phyloP scores from a whole-genome alignment of 2,113 vertebrate genomes.

The Terrapene triunguis region DNA sequence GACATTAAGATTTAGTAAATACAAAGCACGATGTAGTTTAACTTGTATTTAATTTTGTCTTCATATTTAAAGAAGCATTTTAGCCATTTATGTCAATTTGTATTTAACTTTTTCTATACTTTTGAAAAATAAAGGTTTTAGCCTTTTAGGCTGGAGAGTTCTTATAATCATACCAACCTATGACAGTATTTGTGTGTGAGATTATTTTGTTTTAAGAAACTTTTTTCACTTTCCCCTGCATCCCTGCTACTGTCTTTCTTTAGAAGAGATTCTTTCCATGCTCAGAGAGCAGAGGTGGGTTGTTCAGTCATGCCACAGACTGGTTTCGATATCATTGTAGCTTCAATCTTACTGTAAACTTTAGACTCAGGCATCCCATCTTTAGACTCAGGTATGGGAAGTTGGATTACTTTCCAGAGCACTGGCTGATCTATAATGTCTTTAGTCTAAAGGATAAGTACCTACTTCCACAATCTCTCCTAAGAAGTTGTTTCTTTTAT shows the following conservation, averaged over 20 bases:
- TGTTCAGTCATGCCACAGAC: not conserved
- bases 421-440: not conserved
- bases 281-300: conserved; percentile 34
- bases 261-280: conserved; percentile 34
- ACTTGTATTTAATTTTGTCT: not conserved
- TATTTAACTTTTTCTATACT: not conserved
- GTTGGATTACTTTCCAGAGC: not conserved
- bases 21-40: not conserved
- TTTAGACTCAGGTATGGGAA: not conserved
- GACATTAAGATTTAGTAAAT: not conserved
- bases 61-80: fast-evolving
- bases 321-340: not conserved
- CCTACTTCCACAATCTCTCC: not conserved
- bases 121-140: not conserved
- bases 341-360: not conserved
- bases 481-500: conserved; percentile 27
- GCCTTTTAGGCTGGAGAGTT: not conserved
- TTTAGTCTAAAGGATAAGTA: not conserved
- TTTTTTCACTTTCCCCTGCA: conserved; percentile 71
- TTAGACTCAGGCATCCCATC: not conserved
- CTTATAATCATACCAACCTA: not conserved
- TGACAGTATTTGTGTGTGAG: too few species aligned
- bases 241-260: conserved; percentile 29
- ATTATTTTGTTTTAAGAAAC: conserved; percentile 21
- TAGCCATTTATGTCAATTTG: not conserved